Evolutionary conservation across 2,888 invertebrate genomes (phyloP).

Genomic region (Pteria penguin): DNA sequence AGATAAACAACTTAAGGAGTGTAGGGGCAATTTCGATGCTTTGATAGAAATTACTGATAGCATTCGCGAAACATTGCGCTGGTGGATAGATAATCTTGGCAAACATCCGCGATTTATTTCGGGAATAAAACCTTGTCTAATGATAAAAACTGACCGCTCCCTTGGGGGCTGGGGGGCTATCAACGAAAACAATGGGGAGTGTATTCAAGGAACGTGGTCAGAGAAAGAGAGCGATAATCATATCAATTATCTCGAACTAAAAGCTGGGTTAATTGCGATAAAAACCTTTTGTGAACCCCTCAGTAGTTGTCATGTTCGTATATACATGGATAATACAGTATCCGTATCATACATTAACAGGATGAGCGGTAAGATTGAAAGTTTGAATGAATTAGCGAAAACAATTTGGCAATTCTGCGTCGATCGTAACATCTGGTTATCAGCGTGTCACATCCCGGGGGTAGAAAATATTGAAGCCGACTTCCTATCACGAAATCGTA

Average conservation of each 20-base stretch:
- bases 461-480: slow-evolving; percentile 21
- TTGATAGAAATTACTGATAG: no score
- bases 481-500: background rate
- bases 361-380: slow-evolving; percentile 11
- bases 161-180: slow-evolving; percentile 13
- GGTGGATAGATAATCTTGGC: slow-evolving; percentile 8
- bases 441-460: slow-evolving; percentile 19
- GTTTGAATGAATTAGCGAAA: slow-evolving; percentile 10
- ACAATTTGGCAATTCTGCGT: slow-evolving; percentile 37
- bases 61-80: background rate
- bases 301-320: no score
- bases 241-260: slow-evolving; percentile 26
- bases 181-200: background rate
- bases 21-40: no score
- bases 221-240: background rate
- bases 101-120: slow-evolving; percentile 1
- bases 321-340: slow-evolving; percentile 22
- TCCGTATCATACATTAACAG: slow-evolving; percentile 9
- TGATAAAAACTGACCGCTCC: slow-evolving; percentile 11
- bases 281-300: no score
- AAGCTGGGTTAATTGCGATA: slow-evolving; percentile 14
- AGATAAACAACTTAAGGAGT: background rate
- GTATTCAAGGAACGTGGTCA: slow-evolving; percentile 28
- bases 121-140: background rate
- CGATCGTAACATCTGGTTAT: slow-evolving; percentile 25